phyloP scores from a whole-genome alignment of 2,797 vertebrate genomes.

The Tenualosa thibaudeaui region DNA sequence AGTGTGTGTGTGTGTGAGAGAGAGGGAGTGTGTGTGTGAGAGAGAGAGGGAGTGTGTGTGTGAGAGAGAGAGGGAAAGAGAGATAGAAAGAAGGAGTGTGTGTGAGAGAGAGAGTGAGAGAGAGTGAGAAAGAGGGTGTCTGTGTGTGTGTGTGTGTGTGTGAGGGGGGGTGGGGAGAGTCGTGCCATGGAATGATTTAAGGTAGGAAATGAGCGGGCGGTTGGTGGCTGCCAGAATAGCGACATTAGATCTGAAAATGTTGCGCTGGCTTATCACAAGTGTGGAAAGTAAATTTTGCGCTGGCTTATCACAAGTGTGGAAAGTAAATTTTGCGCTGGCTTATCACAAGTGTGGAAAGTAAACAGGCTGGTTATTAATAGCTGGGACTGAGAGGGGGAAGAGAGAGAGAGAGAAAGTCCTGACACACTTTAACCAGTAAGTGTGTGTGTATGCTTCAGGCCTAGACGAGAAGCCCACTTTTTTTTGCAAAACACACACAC shows the following conservation, averaged over 20 bases:
- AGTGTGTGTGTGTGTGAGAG: background rate
- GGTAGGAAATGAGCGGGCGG: slow-evolving; percentile 40
- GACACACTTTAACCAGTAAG: background rate
- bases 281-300: background rate
- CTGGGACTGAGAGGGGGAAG: background rate
- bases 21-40: background rate
- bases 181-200: slow-evolving; percentile 51
- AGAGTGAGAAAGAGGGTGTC: background rate
- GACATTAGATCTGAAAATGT: slow-evolving; percentile 34
- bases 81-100: background rate
- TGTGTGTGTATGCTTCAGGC: too few species aligned
- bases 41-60: background rate
- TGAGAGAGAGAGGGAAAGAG: background rate
- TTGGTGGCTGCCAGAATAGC: slow-evolving; percentile 32
- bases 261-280: too few species aligned
- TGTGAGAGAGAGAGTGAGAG: background rate
- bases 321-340: slow-evolving; percentile 33
- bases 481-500: too few species aligned
- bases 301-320: too few species aligned
- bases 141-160: background rate
- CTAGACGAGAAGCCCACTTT: too few species aligned
- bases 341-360: slow-evolving; percentile 46
- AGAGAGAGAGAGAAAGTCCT: background rate
- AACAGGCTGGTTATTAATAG: slow-evolving; percentile 41
- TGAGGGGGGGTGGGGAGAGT: background rate